phyloP scores from a whole-genome alignment of 2,888 invertebrate genomes.

The Calameuta idolon region DNA sequence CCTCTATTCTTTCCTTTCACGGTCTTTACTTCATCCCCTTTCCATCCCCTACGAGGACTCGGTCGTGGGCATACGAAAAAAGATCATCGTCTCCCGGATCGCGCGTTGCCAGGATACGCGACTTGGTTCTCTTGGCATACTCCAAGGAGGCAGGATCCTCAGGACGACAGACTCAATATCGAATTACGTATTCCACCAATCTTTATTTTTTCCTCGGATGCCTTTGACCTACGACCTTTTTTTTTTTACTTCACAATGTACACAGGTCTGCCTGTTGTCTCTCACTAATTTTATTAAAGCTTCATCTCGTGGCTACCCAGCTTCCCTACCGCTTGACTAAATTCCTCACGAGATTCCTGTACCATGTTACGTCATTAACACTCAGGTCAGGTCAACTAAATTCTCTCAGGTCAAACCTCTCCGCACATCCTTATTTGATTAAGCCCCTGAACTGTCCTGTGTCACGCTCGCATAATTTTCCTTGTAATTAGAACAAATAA shows the following conservation, averaged over 20 bases:
- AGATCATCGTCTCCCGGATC: constrained; percentile 36
- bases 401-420: constrained; percentile 39
- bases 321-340: not conserved
- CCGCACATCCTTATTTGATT: constrained; percentile 50
- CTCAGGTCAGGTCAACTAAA: constrained; percentile 34
- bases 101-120: constrained; percentile 42
- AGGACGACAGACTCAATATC: not conserved
- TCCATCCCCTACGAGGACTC: not conserved
- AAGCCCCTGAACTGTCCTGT: constrained; percentile 50
- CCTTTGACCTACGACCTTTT: not conserved
- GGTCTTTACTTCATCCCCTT: constrained; percentile 1
- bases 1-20: constrained; percentile 24
- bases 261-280: not conserved
- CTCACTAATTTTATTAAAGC: not conserved
- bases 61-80: not conserved
- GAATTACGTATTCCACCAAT: not conserved
- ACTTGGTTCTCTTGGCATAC: not conserved
- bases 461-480: constrained; percentile 61
- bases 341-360: constrained; percentile 18
- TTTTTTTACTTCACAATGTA: not conserved
- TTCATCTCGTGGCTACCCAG: not conserved
- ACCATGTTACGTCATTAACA: constrained; percentile 39
- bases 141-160: not conserved
- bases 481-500: constrained; percentile 54
- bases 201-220: not conserved